Evolutionary conservation across 2,797 vertebrate species (phyloP), one percentile per base, ranked within the genome.

Genomic region (Pantherophis alleghaniensis): DNA sequence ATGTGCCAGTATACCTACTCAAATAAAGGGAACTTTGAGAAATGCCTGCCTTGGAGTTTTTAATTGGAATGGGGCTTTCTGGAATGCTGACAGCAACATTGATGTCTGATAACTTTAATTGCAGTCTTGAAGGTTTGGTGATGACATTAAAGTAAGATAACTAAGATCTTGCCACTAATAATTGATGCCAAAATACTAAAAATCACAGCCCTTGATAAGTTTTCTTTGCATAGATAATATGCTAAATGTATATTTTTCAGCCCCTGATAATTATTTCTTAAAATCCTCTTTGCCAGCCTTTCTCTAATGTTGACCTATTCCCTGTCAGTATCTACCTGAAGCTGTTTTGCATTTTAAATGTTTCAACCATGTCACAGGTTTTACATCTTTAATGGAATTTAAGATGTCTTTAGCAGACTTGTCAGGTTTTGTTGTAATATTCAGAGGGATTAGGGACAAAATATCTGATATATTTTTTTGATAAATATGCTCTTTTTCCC

Each of bases 371-470:
- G 66, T 93, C 93, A 63, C 57, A 42, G 61, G 88, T 94, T 95
- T 94, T 96, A 95, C 88, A 95, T 97, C 94, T 95, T 94, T 96
- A 95, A 95, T 92, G 88, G 94, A 92, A 93, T 94, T 94, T 95
- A 92, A 94, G 93, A 90, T 95, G 92, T 90, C 92, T 96, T 61
- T 91, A 94, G 91, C 94, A 92, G 92, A 88, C 94, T 93, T 95
- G 91, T 95, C 95, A 95, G 93, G 88, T 95, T 96, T 95, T 86
- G 55, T 66, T 93, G 93, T 90, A 74, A 92, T 63, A 55, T 94
- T 93, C 93, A 79, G 26, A 47, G 42, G 87, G 91, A 92, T 96
- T 96, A 95, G 94, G 88, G 86, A 87, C 94, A 89, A 94, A 93
- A 96, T 91, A 95, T 93, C 53, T 7, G 79, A 93, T 94, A 95